phyloP scores from a whole-genome alignment of 2,888 invertebrate species.

The Melanotus villosus region DNA sequence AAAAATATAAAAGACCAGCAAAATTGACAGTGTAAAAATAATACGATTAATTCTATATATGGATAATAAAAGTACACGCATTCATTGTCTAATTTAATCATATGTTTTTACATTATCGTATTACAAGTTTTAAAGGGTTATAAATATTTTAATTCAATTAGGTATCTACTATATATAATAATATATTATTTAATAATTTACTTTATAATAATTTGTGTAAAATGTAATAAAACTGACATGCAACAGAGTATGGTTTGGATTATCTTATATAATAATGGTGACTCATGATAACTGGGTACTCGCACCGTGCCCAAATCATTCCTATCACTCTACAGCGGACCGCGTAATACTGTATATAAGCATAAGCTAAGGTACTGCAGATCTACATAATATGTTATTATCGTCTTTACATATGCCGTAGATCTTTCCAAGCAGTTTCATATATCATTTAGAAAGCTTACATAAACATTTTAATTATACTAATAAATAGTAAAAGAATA shows the following conservation, averaged over 20 bases:
- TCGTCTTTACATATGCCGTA: slow-evolving; percentile 31
- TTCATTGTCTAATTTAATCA: slow-evolving; percentile 67
- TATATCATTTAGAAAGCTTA: slow-evolving; percentile 33
- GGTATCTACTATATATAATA: slow-evolving; percentile 63
- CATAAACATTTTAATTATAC: slow-evolving; percentile 16
- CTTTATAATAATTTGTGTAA: slow-evolving; percentile 66
- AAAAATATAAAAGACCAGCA: slow-evolving; percentile 62
- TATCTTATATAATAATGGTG: slow-evolving; percentile 57
- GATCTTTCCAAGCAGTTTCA: slow-evolving; percentile 27
- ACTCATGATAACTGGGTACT: slow-evolving; percentile 60
- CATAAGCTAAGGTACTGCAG: slow-evolving; percentile 44
- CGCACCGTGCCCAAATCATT: slow-evolving; percentile 55
- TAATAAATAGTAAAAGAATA: slow-evolving; percentile 26
- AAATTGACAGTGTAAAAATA: slow-evolving; percentile 66
- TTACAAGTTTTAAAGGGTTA: slow-evolving; percentile 67
- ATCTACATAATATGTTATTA: slow-evolving; percentile 42
- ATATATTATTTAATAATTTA: slow-evolving; percentile 63
- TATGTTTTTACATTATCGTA: slow-evolving; percentile 68
- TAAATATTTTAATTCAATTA: slow-evolving; percentile 67
- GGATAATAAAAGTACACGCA: slow-evolving; percentile 62
- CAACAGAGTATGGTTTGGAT: slow-evolving; percentile 67
- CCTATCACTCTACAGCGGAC: slow-evolving; percentile 57
- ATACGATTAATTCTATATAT: slow-evolving; percentile 51
- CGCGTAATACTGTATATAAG: slow-evolving; percentile 52
- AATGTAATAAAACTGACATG: slow-evolving; percentile 68